Percentiles rank a stretch among this genome's conserved stretches.
These are phyloP conservation scores for Empis stercorea DNA, from an alignment of 2,888 invertebrate genomes.

Conservation along the genomic window DNA sequence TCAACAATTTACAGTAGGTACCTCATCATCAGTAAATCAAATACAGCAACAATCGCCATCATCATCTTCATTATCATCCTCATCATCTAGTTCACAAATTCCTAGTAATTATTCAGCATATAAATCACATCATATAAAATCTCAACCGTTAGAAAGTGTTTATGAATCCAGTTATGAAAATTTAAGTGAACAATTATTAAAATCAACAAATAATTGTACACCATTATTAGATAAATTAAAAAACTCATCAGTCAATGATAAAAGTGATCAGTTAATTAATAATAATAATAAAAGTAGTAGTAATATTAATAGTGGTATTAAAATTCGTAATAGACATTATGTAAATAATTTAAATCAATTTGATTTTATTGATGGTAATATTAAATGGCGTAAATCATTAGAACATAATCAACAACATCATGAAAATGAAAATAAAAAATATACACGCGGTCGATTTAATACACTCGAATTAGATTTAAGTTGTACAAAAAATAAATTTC, in stretches of 20 bases:
- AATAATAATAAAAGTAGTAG: neutral
- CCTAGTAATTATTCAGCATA: slow-evolving; percentile 13
- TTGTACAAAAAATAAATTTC: slow-evolving; percentile 47
- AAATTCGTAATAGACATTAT: neutral
- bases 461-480: slow-evolving; percentile 40
- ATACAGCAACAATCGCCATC: neutral
- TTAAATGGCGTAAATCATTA: slow-evolving; percentile 1
- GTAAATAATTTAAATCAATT: neutral
- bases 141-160: slow-evolving; percentile 37
- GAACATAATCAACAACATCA: slow-evolving; percentile 5
- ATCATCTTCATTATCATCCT: slow-evolving; percentile 7
- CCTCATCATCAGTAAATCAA: neutral
- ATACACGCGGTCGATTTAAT: slow-evolving; percentile 30
- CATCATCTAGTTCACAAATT: neutral
- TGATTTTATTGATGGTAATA: slow-evolving; percentile 9
- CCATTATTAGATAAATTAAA: slow-evolving; percentile 1
- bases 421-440: slow-evolving; percentile 29
- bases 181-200: slow-evolving; percentile 21
- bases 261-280: neutral
- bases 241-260: slow-evolving; percentile 1
- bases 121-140: slow-evolving; percentile 25
- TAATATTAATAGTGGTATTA: slow-evolving; percentile 6
- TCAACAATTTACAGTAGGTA: neutral
- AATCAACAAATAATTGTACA: neutral
- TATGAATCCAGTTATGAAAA: slow-evolving; percentile 39